phyloP scores from a whole-genome alignment of 2,113 vertebrate genomes.

The Melanotaenia duboulayi region DNA sequence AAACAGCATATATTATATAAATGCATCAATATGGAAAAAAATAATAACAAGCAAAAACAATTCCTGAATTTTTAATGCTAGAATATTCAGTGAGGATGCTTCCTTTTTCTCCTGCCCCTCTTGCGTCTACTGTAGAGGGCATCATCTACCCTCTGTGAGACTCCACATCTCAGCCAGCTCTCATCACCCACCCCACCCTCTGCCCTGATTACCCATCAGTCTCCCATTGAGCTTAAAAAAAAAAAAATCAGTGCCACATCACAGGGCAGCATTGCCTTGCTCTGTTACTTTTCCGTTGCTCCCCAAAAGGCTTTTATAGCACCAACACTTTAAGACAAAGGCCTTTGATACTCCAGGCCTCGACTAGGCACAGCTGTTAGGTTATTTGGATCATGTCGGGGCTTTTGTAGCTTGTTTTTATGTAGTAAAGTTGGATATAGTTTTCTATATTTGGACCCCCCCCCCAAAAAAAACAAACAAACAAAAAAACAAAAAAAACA shows the following conservation, averaged over 20 bases:
- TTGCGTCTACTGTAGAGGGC: slow-evolving; percentile 81
- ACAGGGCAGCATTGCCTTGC: slow-evolving; percentile 64
- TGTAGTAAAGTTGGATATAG: slow-evolving; percentile 32
- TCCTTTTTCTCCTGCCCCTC: slow-evolving; percentile 43
- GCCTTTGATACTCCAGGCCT: slow-evolving; percentile 69
- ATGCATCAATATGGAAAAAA: background rate
- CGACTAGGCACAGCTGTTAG: slow-evolving; percentile 66
- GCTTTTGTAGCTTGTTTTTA: slow-evolving; percentile 51
- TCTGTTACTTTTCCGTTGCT: slow-evolving; percentile 60
- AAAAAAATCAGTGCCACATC: slow-evolving; percentile 67
- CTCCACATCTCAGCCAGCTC: slow-evolving; percentile 48
- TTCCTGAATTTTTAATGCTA: background rate
- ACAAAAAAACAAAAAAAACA: background rate
- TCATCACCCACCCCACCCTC: slow-evolving; percentile 47
- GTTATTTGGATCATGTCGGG: slow-evolving; percentile 50
- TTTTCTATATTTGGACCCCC: slow-evolving; percentile 30
- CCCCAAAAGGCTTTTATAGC: slow-evolving; percentile 72
- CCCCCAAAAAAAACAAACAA: background rate
- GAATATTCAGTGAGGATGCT: background rate
- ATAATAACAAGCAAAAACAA: background rate
- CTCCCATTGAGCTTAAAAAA: slow-evolving; percentile 43
- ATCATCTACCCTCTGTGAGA: slow-evolving; percentile 76
- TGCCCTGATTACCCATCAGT: slow-evolving; percentile 65
- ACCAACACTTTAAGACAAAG: slow-evolving; percentile 61
- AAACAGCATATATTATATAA: background rate